phyloP scores from a whole-genome alignment of 30 jellyfish, hydroid and myxozoan genomes.

The Catostylus mosaicus region DNA sequence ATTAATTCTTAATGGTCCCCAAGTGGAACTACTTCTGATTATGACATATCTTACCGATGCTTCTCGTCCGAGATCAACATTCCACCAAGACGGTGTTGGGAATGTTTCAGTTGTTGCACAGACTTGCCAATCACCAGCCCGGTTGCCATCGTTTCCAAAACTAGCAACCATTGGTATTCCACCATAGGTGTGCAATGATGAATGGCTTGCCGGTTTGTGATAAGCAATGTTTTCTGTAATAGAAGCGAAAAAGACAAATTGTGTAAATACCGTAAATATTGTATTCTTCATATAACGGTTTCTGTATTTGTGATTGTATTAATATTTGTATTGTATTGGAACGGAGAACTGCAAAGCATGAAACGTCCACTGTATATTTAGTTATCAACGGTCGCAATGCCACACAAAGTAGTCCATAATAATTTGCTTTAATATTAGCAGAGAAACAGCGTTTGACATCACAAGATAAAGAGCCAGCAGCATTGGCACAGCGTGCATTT shows the following conservation, averaged over 20 bases:
- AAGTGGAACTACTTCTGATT: not conserved
- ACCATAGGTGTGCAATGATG: too few species aligned
- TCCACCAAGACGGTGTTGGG: constrained; percentile 6
- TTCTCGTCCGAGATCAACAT: constrained; percentile 8
- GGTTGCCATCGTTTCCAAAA: constrained; percentile 15
- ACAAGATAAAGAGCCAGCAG: not conserved
- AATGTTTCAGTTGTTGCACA: not conserved
- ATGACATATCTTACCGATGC: not conserved
- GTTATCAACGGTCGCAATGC: too few species aligned
- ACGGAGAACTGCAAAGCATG: too few species aligned
- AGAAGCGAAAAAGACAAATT: too few species aligned
- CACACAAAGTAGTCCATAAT: too few species aligned
- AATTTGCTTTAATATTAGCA: not conserved
- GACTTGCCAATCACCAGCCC: not conserved
- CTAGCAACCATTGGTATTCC: not conserved
- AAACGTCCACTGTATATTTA: too few species aligned
- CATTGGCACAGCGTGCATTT: not conserved
- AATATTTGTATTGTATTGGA: too few species aligned
- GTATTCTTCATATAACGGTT: too few species aligned
- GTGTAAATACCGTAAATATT: too few species aligned
- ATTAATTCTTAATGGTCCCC: not conserved
- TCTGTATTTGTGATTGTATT: too few species aligned
- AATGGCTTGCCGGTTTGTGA: too few species aligned
- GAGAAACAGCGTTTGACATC: not conserved
- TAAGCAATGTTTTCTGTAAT: too few species aligned